Conservation (phyloP, 1,140 invertebrate genomes). For the Temnothorax curvispinosus region DNA sequence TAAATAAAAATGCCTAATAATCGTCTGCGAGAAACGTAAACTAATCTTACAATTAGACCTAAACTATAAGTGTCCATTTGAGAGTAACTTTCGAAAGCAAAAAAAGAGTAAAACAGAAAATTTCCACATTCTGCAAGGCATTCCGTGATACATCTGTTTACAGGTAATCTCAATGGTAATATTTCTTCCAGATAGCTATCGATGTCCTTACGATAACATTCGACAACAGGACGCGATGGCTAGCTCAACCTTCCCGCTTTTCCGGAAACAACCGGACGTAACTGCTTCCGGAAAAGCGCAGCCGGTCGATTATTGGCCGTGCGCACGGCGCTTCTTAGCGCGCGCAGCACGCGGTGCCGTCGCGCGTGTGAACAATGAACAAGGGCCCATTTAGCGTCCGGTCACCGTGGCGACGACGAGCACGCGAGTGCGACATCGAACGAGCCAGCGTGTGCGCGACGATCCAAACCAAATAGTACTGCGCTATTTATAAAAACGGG, state of each 20-base stretch:
- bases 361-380: not conserved
- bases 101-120: not conserved
- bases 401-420: constrained; percentile 63
- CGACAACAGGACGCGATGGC: too few species aligned
- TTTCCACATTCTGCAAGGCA: not conserved
- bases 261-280: not conserved
- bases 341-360: constrained; percentile 2
- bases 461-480: constrained; percentile 1
- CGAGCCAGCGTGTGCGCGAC: not conserved
- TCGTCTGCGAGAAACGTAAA: too few species aligned
- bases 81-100: not conserved
- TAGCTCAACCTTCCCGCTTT: constrained; percentile 12
- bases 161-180: not conserved
- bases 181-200: not conserved
- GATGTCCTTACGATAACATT: not conserved
- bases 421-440: not conserved
- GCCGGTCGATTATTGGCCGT: not conserved
- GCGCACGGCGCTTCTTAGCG: not conserved
- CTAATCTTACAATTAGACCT: too few species aligned
- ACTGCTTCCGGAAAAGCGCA: constrained; percentile 1
- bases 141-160: not conserved
- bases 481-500: constrained; percentile 37
- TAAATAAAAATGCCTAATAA: too few species aligned
- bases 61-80: too few species aligned
- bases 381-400: constrained; percentile 25